Evolutionary conservation across 2,888 invertebrate genomes (phyloP).

Genomic region (Ferdinandea cuprea): DNA sequence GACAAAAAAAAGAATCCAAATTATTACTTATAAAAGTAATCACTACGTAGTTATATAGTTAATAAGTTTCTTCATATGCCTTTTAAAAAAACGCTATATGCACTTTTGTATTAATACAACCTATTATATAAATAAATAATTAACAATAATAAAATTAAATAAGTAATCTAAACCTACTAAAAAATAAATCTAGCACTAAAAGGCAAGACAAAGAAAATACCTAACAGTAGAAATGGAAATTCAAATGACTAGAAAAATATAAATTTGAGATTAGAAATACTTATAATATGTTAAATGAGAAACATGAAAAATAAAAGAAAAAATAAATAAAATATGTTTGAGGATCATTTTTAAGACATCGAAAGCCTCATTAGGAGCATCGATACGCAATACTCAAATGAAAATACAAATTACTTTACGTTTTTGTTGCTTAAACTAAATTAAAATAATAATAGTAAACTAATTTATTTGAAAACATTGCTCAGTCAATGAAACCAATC

Average conservation of each 20-base stretch:
- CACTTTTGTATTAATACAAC: slow-evolving; percentile 73
- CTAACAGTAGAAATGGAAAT: slow-evolving; percentile 52
- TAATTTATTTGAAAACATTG: too few species aligned
- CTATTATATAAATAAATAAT: slow-evolving; percentile 65
- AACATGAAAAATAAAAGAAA: slow-evolving; percentile 69
- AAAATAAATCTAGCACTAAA: slow-evolving; percentile 42
- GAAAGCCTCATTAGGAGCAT: too few species aligned
- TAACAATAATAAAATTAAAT: slow-evolving; percentile 57
- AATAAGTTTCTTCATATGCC: slow-evolving; percentile 71
- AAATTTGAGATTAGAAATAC: slow-evolving; percentile 72
- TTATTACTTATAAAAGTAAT: slow-evolving; percentile 50
- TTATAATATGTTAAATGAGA: slow-evolving; percentile 72
- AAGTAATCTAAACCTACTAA: slow-evolving; percentile 43
- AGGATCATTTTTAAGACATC: not conserved
- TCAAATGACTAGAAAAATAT: slow-evolving; percentile 67
- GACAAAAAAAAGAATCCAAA: slow-evolving; percentile 29
- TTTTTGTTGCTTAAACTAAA: too few species aligned
- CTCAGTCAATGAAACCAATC: too few species aligned
- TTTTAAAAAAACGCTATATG: slow-evolving; percentile 73
- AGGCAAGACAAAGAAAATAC: slow-evolving; percentile 27
- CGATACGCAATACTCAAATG: too few species aligned
- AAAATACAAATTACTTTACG: too few species aligned
- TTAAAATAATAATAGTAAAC: too few species aligned
- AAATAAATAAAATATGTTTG: slow-evolving; percentile 38
- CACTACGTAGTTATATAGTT: slow-evolving; percentile 64